Evolutionary conservation across 2,113 vertebrate genomes (phyloP), one percentile per base, ranked within the genome.

Genomic region (Cavia aperea): DNA sequence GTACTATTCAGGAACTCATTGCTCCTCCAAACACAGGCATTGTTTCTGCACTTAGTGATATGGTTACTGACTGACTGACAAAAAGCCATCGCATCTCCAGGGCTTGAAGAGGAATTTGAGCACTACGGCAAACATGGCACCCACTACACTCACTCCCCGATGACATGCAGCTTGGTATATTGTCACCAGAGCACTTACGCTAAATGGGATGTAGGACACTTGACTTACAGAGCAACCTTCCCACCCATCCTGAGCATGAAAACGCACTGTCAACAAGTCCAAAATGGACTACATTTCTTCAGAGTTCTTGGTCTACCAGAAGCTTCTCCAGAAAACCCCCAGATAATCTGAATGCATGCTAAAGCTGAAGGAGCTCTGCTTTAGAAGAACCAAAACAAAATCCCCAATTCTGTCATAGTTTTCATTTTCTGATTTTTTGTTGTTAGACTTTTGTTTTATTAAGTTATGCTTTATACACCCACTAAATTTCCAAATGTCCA

Each of bases 131-230:
- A 33, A 56, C 77, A 58, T 7, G 54, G n/a, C 75, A 86, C 93
- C 95, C 75, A 46, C 91, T 79, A 73, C 77, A 86, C 46, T 23
- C 83, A 66, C 81, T 91, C 93, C 14, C 77, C 56, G 4, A 90
- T 90, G 96, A 96, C 94, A 92, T 96, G 96, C 91, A 60, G 95
- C 29, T 0, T 89, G 0, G 1, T 65, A 23, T 33, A 60, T 62
- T 89, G 96, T 97, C 96, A 95, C 96, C 96, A 96, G 95, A 96
- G 97, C 90, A 93, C 97, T 94, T 91, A 94, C 90, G 94, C 87
- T 81, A 88, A 91, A 95, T 51, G 90, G 0, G 95, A 85, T 63
- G 88, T 96, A 95, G 49, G 94, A 94, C 96, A 86, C 95, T 96
- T 96, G 84, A 84, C 93, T 94, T 96, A 95, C 96, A 96, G 93